These are phyloP conservation scores for Macrotus californicus DNA, from an alignment of 2,113 vertebrate genomes.

Conservation along the genomic window DNA sequence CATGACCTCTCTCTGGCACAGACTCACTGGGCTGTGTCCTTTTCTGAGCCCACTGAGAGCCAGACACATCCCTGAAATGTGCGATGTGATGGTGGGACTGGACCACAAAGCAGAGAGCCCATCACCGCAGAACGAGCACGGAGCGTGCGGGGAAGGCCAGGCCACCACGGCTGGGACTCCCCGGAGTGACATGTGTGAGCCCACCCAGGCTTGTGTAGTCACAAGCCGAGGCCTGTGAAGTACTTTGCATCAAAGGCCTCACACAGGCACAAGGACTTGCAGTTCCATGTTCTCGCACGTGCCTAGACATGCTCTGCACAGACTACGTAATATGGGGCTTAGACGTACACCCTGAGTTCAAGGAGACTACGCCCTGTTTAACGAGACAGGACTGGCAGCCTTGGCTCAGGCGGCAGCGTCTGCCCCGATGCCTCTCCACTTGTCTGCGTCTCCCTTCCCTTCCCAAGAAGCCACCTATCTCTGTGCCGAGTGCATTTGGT, in stretches of 20 bases:
- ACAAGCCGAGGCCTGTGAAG: background rate
- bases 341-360: background rate
- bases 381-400: background rate
- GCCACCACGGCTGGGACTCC: too few relatives aligned
- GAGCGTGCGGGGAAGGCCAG: background rate
- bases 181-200: background rate
- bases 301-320: background rate
- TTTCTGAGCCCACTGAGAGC: background rate
- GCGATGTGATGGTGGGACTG: too few relatives aligned
- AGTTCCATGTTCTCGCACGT: background rate
- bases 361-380: background rate
- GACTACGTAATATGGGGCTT: background rate
- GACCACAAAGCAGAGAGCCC: background rate
- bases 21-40: background rate
- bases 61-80: background rate
- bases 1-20: background rate
- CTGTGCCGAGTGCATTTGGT: background rate
- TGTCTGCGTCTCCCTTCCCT: too few relatives aligned
- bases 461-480: background rate
- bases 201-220: background rate
- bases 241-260: too few relatives aligned
- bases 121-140: fast-evolving
- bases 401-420: background rate
- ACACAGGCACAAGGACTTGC: fast-evolving
- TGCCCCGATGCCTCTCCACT: fast-evolving